phyloP scores from a whole-genome alignment of 2,113 vertebrate species.

The Centropus bengalensis region DNA sequence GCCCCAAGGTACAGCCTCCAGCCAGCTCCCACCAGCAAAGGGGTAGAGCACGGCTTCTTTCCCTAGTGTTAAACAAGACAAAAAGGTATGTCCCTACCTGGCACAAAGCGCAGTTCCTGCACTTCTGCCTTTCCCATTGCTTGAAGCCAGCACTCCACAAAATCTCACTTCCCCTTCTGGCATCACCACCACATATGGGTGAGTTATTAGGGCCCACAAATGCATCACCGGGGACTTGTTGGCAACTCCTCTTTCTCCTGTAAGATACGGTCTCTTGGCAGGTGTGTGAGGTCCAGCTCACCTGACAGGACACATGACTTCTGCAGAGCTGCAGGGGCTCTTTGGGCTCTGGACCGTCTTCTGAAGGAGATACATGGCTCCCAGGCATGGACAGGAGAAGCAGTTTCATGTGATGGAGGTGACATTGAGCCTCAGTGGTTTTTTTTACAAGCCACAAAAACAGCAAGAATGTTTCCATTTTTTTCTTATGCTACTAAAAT shows the following conservation, averaged over 20 bases:
- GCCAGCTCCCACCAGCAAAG: not conserved
- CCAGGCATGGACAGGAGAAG: not conserved
- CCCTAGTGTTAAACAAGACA: not conserved
- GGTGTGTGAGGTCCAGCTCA: not conserved
- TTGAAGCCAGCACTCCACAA: not conserved
- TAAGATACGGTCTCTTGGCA: not conserved
- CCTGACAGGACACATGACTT: rapidly evolving
- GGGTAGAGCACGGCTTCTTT: not conserved
- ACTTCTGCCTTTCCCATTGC: not conserved
- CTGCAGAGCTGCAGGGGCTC: not conserved
- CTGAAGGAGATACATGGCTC: not conserved
- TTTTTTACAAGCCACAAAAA: not conserved
- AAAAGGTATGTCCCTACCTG: not conserved
- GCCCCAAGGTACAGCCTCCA: not conserved
- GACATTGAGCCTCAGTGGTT: not conserved
- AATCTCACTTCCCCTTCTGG: not conserved
- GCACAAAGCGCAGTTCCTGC: not conserved
- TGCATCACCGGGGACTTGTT: not conserved
- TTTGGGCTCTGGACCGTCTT: not conserved
- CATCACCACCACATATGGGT: not conserved
- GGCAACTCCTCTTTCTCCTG: not conserved
- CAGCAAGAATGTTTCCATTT: not conserved
- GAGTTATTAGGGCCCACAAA: not conserved
- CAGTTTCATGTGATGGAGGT: not conserved
- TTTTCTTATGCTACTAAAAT: not conserved